Conservation (phyloP, 2,113 vertebrate species). For the Ceyx cyanopectus region DNA sequence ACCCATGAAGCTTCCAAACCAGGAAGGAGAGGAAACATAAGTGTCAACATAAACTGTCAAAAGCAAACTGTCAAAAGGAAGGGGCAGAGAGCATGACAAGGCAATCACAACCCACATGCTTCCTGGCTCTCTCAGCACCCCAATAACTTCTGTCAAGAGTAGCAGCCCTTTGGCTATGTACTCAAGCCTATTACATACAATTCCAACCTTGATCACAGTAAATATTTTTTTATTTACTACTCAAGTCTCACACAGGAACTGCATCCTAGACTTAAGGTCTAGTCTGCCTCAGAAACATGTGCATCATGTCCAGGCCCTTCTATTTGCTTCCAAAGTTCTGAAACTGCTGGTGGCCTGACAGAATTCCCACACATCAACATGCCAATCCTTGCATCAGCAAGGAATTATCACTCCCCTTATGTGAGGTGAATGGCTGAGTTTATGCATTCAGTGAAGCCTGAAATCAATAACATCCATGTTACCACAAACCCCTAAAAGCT, state of each 20-base stretch:
- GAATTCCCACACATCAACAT: neutral
- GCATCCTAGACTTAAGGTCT: neutral
- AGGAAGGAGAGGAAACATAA: neutral
- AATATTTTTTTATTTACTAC: neutral
- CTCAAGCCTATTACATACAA: neutral
- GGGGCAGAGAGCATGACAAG: fast-evolving
- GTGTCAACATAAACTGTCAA: neutral
- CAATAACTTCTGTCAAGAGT: fast-evolving
- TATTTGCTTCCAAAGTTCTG: neutral
- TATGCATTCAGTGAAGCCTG: neutral
- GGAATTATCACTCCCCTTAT: neutral
- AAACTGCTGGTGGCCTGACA: neutral
- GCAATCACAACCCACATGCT: fast-evolving
- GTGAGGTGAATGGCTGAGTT: neutral
- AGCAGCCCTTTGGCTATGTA: neutral
- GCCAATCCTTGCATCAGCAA: neutral
- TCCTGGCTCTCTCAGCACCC: neutral
- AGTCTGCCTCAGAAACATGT: neutral
- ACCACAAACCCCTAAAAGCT: neutral
- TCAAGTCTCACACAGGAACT: neutral
- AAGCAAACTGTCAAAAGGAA: neutral
- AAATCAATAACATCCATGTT: neutral
- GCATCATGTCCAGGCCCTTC: neutral
- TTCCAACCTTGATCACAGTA: neutral
- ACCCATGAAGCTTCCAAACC: neutral